Evolutionary conservation across 1,140 invertebrate genomes (phyloP).

Genomic region (Maconellicoccus hirsutus): DNA sequence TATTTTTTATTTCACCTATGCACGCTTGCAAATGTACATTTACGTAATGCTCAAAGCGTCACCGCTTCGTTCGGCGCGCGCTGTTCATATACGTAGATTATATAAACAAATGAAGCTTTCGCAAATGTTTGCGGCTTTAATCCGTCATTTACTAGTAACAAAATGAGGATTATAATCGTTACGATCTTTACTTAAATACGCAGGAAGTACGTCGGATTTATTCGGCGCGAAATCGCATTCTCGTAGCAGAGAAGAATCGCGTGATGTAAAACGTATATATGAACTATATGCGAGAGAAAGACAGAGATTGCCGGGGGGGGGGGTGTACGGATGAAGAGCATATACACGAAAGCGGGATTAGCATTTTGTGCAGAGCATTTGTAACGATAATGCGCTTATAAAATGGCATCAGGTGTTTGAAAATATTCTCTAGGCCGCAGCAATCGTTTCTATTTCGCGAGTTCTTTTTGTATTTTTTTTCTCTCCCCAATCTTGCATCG

Average conservation of each 20-base stretch:
- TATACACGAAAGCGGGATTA: not conserved
- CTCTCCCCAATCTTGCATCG: too few species aligned
- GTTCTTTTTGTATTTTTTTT: not conserved
- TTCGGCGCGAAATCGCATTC: not conserved
- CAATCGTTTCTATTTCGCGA: not conserved
- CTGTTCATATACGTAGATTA: too few species aligned
- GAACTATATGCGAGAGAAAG: too few species aligned
- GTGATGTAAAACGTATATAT: too few species aligned
- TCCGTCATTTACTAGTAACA: constrained; percentile 8
- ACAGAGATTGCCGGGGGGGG: not conserved
- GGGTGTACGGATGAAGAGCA: not conserved
- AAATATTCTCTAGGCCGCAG: not conserved
- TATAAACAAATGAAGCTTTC: constrained; percentile 2
- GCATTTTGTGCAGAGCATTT: not conserved
- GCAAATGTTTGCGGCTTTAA: constrained; percentile 8
- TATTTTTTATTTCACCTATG: too few species aligned
- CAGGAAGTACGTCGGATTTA: not conserved
- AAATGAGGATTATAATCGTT: constrained; percentile 5
- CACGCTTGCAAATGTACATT: too few species aligned
- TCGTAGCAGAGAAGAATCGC: not conserved
- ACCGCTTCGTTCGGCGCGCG: not conserved
- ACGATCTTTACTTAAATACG: constrained; percentile 9
- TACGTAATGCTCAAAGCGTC: too few species aligned
- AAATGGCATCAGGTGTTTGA: constrained; percentile 3
- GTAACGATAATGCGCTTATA: constrained; percentile 8